Conservation (phyloP, 2,888 invertebrate species). For the Melikaiella ostensackeni region DNA sequence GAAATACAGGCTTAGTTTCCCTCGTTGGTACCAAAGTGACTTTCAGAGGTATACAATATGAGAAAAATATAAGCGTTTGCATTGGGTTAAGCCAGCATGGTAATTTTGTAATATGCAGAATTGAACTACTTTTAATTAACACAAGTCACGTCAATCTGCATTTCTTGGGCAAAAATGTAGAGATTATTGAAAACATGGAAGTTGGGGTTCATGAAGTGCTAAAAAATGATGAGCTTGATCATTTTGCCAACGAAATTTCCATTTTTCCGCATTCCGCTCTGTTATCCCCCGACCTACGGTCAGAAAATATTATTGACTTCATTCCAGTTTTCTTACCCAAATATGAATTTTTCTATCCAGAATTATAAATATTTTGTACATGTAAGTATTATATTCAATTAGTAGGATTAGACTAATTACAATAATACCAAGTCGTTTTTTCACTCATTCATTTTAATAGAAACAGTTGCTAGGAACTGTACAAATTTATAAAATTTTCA, state of each 20-base stretch:
- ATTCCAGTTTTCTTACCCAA: neutral
- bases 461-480: no score
- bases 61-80: no score
- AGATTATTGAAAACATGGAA: neutral
- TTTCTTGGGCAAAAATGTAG: neutral
- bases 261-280: neutral
- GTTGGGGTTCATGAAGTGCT: no score
- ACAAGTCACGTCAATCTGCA: neutral
- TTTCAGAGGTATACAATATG: neutral
- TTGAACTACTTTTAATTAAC: no score
- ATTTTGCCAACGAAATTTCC: neutral
- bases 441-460: no score
- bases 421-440: no score
- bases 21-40: neutral
- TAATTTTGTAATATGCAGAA: no score
- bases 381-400: neutral
- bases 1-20: neutral
- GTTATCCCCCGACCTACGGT: conserved; percentile 50
- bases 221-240: neutral
- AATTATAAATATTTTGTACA: neutral
- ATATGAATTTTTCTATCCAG: neutral
- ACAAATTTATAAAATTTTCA: no score
- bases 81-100: no score
- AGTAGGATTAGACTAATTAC: no score
- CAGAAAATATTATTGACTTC: neutral